These are phyloP conservation scores for Umimayanthus chanpuru DNA, from an alignment of 92 coral and sea anemone species.

Conservation along the genomic window DNA sequence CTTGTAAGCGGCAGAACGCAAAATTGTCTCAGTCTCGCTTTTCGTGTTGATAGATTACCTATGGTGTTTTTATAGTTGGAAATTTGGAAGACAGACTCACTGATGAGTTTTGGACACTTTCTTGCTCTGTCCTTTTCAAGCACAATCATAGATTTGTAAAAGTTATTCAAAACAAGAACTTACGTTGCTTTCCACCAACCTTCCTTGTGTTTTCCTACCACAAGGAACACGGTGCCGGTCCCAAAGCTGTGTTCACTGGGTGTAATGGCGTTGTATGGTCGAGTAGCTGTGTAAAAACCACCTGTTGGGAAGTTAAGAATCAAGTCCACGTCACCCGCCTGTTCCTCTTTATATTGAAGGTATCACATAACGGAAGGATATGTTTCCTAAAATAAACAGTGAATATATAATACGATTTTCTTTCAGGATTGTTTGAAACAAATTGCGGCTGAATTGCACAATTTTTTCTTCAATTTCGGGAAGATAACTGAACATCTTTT, in stretches of 20 bases:
- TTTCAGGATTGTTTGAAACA: background rate
- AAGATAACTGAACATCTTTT: background rate
- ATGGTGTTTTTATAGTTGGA: too few relatives aligned
- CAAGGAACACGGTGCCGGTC: background rate
- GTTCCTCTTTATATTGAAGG: background rate
- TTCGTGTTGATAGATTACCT: too few relatives aligned
- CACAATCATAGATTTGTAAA: background rate
- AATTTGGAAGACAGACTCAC: background rate
- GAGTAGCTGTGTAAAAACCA: background rate
- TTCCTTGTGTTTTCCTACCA: background rate
- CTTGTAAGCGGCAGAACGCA: background rate
- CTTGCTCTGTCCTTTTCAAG: background rate
- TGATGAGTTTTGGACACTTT: background rate
- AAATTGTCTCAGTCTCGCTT: background rate
- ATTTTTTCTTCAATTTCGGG: background rate
- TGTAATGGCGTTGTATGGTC: background rate
- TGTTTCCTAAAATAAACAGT: background rate
- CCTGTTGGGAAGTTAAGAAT: background rate
- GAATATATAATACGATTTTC: background rate
- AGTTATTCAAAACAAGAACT: background rate
- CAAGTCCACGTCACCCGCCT: background rate
- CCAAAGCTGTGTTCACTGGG: slow-evolving; percentile 6
- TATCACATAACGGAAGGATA: background rate
- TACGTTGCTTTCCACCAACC: slow-evolving; percentile 7
- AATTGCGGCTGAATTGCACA: background rate